A percentile compares a stretch with the other conserved stretches of the same genome.
These are phyloP conservation scores for Irena cyanogastra DNA, from an alignment of 2,113 vertebrate species.

Conservation along the genomic window DNA sequence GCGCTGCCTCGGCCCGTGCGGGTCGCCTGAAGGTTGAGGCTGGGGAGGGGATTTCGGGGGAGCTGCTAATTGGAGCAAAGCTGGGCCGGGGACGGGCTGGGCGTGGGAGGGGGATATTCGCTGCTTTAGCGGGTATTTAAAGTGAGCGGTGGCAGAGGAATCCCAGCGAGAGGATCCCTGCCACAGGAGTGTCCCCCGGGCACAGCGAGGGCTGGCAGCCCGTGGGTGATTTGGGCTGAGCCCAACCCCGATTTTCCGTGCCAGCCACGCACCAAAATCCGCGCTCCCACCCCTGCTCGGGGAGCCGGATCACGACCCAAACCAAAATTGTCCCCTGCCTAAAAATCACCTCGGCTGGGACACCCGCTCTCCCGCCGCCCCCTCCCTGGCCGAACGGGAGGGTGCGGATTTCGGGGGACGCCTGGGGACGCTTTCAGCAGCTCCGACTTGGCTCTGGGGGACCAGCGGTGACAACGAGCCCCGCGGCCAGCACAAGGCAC, in stretches of 20 bases:
- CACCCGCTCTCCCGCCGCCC: background rate
- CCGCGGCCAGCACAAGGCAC: background rate
- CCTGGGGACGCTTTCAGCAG: background rate
- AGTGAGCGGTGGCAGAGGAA: background rate
- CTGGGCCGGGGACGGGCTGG: background rate
- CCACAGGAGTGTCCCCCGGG: background rate
- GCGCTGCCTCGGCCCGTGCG: accelerated
- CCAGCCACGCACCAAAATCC: background rate
- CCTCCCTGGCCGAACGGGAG: background rate
- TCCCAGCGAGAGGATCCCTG: background rate
- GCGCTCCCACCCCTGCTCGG: background rate
- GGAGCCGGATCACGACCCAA: background rate
- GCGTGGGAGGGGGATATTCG: constrained; percentile 52
- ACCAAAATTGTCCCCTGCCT: background rate
- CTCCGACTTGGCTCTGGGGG: background rate
- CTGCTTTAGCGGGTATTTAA: background rate
- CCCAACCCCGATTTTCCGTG: background rate
- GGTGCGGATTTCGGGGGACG: accelerated
- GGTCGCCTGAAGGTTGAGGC: constrained; percentile 22
- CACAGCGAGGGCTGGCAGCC: background rate
- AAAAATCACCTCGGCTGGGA: background rate
- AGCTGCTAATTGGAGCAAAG: constrained; percentile 25
- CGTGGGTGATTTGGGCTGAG: background rate
- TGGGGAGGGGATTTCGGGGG: constrained; percentile 6
- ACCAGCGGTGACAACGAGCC: background rate